Conservation (phyloP, 2,113 vertebrate species). For the Psephotus haematonotus region DNA sequence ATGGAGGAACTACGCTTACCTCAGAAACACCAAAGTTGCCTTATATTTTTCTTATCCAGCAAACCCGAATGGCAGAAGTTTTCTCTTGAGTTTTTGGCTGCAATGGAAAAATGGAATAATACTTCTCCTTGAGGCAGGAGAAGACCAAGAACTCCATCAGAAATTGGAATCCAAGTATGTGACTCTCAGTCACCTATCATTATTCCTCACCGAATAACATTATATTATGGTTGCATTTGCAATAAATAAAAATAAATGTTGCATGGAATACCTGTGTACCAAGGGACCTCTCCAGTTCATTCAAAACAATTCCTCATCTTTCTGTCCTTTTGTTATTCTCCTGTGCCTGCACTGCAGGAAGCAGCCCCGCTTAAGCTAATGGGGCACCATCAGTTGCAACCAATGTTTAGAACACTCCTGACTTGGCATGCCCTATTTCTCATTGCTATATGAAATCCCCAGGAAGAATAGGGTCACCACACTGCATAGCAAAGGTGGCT, state of each 20-base stretch:
- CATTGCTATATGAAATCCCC: not conserved
- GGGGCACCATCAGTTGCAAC: not conserved
- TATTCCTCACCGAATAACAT: not conserved
- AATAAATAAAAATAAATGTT: not conserved
- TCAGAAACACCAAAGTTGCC: not conserved
- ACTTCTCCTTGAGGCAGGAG: not conserved
- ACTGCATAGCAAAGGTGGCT: not conserved
- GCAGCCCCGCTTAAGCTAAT: not conserved
- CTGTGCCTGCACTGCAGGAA: not conserved
- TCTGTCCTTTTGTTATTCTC: not conserved
- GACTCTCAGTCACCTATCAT: not conserved
- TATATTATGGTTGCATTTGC: not conserved
- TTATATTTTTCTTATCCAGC: not conserved
- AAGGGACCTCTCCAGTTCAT: not conserved
- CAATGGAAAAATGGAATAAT: not conserved
- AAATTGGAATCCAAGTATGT: not conserved
- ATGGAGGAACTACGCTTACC: not conserved
- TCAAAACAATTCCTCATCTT: not conserved
- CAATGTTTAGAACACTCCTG: not conserved
- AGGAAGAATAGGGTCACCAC: not conserved
- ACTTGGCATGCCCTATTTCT: not conserved
- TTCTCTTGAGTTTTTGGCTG: not conserved
- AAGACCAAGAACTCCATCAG: not conserved
- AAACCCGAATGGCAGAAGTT: not conserved
- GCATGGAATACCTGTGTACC: not conserved